phyloP scores from a whole-genome alignment of 2,113 vertebrate genomes.

The Paraplagusia blochii region DNA sequence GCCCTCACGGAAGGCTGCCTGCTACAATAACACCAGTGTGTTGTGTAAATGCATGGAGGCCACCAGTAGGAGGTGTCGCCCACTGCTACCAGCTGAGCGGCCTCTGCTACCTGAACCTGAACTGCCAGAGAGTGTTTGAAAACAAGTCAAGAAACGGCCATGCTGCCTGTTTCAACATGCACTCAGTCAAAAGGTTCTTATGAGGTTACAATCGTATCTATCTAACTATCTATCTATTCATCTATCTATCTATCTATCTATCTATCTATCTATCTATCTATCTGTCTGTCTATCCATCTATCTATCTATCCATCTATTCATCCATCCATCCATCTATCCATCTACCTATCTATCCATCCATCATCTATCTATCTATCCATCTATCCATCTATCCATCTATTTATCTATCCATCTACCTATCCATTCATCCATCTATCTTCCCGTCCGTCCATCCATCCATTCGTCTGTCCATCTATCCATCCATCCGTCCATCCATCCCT shows the following conservation, averaged over 20 bases:
- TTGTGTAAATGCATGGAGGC: conserved; percentile 36
- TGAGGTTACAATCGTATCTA: not conserved
- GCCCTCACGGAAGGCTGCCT: conserved; percentile 47
- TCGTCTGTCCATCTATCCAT: too few species aligned
- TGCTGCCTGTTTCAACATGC: not conserved
- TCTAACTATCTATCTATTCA: too few species aligned
- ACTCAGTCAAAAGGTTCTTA: not conserved
- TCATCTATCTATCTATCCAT: too few species aligned
- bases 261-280: not conserved
- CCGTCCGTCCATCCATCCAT: too few species aligned
- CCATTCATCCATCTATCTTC: too few species aligned
- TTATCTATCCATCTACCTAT: too few species aligned
- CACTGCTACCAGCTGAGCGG: conserved; percentile 21
- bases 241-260: not conserved
- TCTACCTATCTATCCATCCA: too few species aligned
- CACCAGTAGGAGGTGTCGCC: conserved; percentile 33
- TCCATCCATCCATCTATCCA: too few species aligned
- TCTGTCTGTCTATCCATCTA: not conserved
- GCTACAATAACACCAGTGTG: conserved; percentile 58
- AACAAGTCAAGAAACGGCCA: not conserved
- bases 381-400: too few species aligned
- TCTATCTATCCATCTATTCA: too few species aligned
- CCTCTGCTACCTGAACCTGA: conserved; percentile 7
- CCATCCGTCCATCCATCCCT: too few species aligned
- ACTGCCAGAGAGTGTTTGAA: not conserved